Evolutionary conservation across 1,140 invertebrate species (phyloP).

Genomic region (Asobara japonica): DNA sequence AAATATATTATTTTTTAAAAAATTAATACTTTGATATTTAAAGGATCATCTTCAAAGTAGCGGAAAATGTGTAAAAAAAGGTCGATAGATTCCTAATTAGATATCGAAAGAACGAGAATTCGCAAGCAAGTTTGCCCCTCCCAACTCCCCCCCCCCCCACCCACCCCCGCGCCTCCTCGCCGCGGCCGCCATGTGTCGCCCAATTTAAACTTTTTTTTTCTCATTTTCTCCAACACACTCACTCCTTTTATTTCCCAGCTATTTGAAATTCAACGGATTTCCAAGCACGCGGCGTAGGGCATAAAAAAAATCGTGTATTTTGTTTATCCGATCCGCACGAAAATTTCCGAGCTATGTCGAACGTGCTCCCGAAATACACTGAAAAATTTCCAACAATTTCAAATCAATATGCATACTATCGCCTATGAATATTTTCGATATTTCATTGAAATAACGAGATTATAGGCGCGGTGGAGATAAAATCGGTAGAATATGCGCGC

Average conservation of each 20-base stretch:
- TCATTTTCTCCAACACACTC: slow-evolving; percentile 36
- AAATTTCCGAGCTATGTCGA: background rate
- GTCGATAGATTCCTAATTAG: background rate
- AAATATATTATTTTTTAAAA: too few relatives aligned
- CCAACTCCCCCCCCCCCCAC: background rate
- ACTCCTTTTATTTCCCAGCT: slow-evolving; percentile 50
- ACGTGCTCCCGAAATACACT: background rate
- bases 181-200: too few relatives aligned
- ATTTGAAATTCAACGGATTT: slow-evolving; percentile 56
- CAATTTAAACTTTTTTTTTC: background rate
- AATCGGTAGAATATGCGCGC: too few relatives aligned
- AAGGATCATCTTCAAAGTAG: too few relatives aligned
- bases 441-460: too few relatives aligned
- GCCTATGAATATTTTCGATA: background rate
- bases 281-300: background rate
- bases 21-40: too few relatives aligned
- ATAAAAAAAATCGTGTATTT: background rate
- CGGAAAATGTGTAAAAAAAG: background rate
- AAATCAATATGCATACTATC: background rate
- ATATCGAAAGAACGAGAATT: slow-evolving; percentile 40
- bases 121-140: too few relatives aligned
- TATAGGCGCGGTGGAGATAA: too few relatives aligned
- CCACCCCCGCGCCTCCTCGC: too few relatives aligned
- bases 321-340: background rate
- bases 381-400: background rate